Evolutionary conservation across 2,113 vertebrate genomes (phyloP).

Genomic region (Eurystomus gularis): DNA sequence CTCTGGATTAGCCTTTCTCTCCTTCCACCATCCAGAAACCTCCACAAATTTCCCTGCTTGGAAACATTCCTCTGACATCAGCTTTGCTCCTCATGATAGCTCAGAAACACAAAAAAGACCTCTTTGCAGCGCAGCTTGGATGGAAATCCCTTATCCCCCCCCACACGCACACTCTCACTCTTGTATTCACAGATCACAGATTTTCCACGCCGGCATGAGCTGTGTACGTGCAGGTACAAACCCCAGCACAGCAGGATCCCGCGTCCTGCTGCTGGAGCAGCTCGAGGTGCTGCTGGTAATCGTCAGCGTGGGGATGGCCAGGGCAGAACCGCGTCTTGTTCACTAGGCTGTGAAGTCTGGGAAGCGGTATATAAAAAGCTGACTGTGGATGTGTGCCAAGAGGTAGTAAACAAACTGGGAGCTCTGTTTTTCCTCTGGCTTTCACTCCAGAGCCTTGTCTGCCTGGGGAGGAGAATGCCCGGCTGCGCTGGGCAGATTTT

Average conservation of each 20-base stretch:
- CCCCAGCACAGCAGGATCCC: not conserved
- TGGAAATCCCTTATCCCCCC: not conserved
- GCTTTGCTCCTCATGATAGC: not conserved
- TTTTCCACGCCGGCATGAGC: not conserved
- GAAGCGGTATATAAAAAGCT: not conserved
- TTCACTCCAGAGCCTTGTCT: not conserved
- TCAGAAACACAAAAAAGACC: not conserved
- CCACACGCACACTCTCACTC: accelerated
- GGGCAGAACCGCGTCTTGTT: not conserved
- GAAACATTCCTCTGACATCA: not conserved
- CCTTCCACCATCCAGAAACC: not conserved
- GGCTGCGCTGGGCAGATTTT: not conserved
- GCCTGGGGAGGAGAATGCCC: not conserved
- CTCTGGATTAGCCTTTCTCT: not conserved
- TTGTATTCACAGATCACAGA: not conserved
- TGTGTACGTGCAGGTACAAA: not conserved
- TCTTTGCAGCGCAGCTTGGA: not conserved
- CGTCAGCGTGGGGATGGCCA: not conserved
- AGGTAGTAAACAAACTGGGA: conserved; percentile 64
- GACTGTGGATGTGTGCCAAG: conserved; percentile 41
- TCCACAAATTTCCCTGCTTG: not conserved
- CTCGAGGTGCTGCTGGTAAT: not conserved
- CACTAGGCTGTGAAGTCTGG: not conserved
- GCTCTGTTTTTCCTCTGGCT: conserved; percentile 44
- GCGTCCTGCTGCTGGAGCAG: not conserved